Percentiles rank a stretch among this genome's conserved stretches.
phyloP scores from a whole-genome alignment of 2,888 invertebrate species.

The Colletes collaris region DNA sequence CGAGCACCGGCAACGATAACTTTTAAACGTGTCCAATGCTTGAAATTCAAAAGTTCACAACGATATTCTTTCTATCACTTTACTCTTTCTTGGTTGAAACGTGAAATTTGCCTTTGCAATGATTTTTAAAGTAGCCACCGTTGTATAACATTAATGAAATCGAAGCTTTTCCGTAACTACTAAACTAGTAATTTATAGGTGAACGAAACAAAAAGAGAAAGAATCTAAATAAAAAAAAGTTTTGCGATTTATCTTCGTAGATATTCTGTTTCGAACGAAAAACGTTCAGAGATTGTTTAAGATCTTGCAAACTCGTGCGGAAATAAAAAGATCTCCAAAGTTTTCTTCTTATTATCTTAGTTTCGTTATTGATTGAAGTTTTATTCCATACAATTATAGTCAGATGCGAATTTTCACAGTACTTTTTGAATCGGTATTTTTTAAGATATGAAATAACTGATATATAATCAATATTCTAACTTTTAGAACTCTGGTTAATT shows the following conservation, averaged over 20 bases:
- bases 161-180: background rate
- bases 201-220: background rate
- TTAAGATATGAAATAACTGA: no score
- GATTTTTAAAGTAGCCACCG: no score
- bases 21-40: background rate
- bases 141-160: no score
- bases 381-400: background rate
- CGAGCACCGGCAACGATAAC: background rate
- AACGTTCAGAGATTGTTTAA: conserved; percentile 5
- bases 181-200: conserved; percentile 3
- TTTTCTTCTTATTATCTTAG: background rate
- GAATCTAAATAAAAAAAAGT: background rate
- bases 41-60: conserved; percentile 15
- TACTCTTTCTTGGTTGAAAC: background rate
- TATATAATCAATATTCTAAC: no score
- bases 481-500: no score
- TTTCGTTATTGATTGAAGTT: background rate
- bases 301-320: background rate
- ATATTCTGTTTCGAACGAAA: background rate
- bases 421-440: no score
- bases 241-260: background rate
- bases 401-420: no score
- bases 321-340: background rate
- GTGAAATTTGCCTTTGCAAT: background rate
- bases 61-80: background rate